Evolutionary conservation across 2,888 invertebrate genomes (phyloP), one percentile per base, ranked within the genome.

Genomic region (Arenicola marina): DNA sequence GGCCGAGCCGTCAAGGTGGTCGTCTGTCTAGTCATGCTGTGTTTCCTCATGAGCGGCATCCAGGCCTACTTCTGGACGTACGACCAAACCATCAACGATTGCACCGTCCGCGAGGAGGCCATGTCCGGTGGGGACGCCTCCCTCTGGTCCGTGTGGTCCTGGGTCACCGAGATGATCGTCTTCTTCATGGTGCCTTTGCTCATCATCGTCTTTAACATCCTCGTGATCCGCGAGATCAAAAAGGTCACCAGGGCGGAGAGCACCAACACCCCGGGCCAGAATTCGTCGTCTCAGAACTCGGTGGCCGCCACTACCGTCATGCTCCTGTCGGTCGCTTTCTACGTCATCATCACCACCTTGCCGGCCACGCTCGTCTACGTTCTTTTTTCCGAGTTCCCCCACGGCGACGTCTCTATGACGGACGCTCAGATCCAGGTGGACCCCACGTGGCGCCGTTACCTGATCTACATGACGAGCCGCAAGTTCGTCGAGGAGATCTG

Each of bases 291-390:
- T n/a, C 11, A n/a, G n/a, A 38, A n/a, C n/a, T 11, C 34, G 1
- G 31, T 31, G 21, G 51, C 63, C 18, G 81, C 82, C 2, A 80
- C 81, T 1, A 83, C 83, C 1, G 72, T 79, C 21, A 82, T 81
- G 26, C 68, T 83, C 1, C 70, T 83, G 26, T 76, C 78, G 1
- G 81, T 83, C 4, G 82, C 82, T 2, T 83, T 83, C 66, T 83
- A 80, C 67, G 74, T 82, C 15, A 82, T 83, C 32, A 74, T 78
- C 60, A 83, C 81, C 11, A 74, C 79, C 56, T 68, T 83, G 15
- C 83, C 83, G 2, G 80, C 78, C 28, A 80, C 82, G 0, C 68
- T 82, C 46, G 78, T 82, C 7, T 82, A 79, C 65, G 73, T 76
- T 7, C 59, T 79, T 38, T 71, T 74, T 57, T 67, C 65, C 4